These are phyloP conservation scores for Leptinotarsa rubiginosa DNA, from an alignment of 2,888 invertebrate species.

Conservation along the genomic window DNA sequence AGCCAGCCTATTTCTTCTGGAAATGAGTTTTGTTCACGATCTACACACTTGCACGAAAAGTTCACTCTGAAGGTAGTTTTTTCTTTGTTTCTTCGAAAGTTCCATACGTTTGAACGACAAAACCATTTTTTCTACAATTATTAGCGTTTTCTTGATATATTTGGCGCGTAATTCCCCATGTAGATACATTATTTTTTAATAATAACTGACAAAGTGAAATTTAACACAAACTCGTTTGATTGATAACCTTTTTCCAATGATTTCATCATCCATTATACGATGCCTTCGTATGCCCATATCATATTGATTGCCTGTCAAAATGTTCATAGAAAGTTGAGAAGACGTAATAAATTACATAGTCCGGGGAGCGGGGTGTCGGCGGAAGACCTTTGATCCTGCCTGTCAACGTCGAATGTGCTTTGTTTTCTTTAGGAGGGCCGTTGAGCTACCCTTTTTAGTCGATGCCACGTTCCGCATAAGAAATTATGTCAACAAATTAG, in stretches of 20 bases:
- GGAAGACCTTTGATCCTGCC: constrained; percentile 26
- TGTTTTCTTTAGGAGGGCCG: constrained; percentile 55
- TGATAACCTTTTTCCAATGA: not conserved
- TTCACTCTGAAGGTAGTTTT: too few species aligned
- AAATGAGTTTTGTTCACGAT: too few species aligned
- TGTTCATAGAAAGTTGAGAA: constrained; percentile 30
- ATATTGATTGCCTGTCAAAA: constrained; percentile 28
- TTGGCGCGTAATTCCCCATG: too few species aligned
- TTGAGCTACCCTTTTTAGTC: constrained; percentile 60
- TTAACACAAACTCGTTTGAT: not conserved
- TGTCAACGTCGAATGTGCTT: constrained; percentile 43
- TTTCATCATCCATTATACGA: not conserved
- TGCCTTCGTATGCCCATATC: not conserved
- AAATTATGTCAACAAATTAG: constrained; percentile 65
- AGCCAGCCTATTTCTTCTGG: too few species aligned
- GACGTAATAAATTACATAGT: constrained; percentile 37
- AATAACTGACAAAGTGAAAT: not conserved
- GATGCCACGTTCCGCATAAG: constrained; percentile 63
- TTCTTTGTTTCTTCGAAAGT: too few species aligned
- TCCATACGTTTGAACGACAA: too few species aligned
- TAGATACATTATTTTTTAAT: too few species aligned
- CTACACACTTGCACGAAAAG: too few species aligned
- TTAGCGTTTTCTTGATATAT: too few species aligned
- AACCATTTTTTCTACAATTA: too few species aligned
- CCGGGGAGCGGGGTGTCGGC: not conserved